Conservation (phyloP, 2,113 vertebrate species). For the Ageneiosus marmoratus region DNA sequence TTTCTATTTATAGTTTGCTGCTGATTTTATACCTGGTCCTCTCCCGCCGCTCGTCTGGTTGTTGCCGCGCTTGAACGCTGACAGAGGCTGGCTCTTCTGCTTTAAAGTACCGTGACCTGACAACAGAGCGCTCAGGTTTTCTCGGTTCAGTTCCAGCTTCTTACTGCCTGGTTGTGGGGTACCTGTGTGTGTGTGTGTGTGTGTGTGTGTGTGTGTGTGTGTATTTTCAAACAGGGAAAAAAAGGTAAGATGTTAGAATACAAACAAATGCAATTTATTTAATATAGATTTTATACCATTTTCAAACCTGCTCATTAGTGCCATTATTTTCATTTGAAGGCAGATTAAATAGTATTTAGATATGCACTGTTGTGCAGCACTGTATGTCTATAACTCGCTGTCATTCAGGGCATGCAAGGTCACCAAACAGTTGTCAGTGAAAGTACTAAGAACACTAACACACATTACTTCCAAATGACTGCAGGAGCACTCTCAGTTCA, state of each 20-base stretch:
- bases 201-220: constrained; percentile 44
- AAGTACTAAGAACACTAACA: constrained; percentile 26
- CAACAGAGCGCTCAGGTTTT: constrained; percentile 76
- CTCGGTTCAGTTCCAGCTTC: constrained; percentile 76
- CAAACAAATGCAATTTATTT: background rate
- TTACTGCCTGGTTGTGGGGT: constrained; percentile 59
- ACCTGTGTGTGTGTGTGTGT: constrained; percentile 53
- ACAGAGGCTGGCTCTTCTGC: constrained; percentile 61
- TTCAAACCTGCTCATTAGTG: background rate
- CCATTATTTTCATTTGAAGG: background rate
- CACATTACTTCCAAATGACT: constrained; percentile 34
- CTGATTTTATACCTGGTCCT: constrained; percentile 76
- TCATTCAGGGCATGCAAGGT: constrained; percentile 1
- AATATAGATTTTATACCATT: background rate
- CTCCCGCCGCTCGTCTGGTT: constrained; percentile 77
- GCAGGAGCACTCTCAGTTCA: constrained; percentile 10
- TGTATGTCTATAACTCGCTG: background rate
- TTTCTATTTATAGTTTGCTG: background rate
- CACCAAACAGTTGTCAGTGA: constrained; percentile 24
- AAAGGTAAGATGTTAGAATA: background rate
- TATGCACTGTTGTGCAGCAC: background rate
- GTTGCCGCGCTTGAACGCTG: constrained; percentile 73
- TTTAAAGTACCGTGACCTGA: constrained; percentile 71
- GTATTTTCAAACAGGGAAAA: background rate
- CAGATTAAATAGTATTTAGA: background rate